phyloP scores from a whole-genome alignment of 2,113 vertebrate species.

The Thinocorus orbignyianus region DNA sequence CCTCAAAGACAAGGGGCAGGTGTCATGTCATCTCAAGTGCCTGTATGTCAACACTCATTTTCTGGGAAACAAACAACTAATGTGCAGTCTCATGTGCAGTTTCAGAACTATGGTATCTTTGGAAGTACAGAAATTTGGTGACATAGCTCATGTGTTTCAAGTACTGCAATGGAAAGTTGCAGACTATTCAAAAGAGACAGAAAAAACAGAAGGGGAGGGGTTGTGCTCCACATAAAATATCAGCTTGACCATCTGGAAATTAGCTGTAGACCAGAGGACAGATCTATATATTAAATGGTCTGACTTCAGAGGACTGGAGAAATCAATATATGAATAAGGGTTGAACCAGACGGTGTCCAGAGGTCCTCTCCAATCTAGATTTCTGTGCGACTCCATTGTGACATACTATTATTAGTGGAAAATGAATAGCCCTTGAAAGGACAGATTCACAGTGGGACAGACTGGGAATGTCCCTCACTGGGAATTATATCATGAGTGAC shows the following conservation, averaged over 20 bases:
- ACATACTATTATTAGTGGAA: background rate
- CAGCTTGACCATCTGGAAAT: background rate
- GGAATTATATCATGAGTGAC: background rate
- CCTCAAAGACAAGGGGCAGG: background rate
- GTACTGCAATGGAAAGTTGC: background rate
- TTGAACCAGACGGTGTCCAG: background rate
- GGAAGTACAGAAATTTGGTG: background rate
- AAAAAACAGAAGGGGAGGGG: background rate
- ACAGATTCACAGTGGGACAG: background rate
- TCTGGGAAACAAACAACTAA: background rate
- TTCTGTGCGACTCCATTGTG: background rate
- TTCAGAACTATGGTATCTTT: background rate
- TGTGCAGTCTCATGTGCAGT: background rate
- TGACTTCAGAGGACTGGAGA: background rate
- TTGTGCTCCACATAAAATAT: background rate
- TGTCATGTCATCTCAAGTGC: background rate
- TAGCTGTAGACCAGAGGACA: background rate
- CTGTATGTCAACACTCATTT: background rate
- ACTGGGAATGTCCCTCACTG: background rate
- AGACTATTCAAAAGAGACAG: background rate
- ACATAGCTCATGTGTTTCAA: accelerated
- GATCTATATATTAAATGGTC: background rate
- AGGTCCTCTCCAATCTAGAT: background rate
- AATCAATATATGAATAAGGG: background rate
- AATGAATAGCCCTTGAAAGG: background rate